A percentile compares a stretch with the other conserved stretches of the same genome.
Conservation (phyloP, 2,797 vertebrate species). For the Lerista edwardsae region DNA sequence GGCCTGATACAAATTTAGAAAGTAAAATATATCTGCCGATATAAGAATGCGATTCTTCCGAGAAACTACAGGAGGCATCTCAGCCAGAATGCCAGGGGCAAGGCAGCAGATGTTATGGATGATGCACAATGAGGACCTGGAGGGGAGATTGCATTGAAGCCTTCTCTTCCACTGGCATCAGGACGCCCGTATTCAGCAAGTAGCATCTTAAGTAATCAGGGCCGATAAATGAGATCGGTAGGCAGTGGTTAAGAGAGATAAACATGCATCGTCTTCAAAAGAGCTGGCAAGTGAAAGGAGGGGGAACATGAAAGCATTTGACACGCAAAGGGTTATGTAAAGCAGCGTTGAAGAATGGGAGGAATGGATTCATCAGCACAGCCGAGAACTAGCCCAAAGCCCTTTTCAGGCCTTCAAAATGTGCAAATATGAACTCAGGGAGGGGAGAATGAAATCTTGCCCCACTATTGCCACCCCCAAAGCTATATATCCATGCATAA, state of each 20-base stretch:
- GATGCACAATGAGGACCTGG: constrained; percentile 54
- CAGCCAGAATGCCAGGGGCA: constrained; percentile 62
- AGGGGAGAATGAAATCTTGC: no score
- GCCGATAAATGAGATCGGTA: constrained; percentile 60
- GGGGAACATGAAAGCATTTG: constrained; percentile 59
- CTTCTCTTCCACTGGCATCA: constrained; percentile 62
- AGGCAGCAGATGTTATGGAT: constrained; percentile 36
- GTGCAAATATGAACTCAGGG: background rate
- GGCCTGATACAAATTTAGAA: constrained; percentile 34
- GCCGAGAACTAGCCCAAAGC: constrained; percentile 30
- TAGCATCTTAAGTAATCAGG: constrained; percentile 68
- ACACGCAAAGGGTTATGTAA: constrained; percentile 41
- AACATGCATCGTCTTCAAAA: constrained; percentile 51
- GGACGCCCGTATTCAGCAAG: constrained; percentile 62
- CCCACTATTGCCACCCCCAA: no score
- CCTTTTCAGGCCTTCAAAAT: background rate
- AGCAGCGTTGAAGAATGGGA: constrained; percentile 44
- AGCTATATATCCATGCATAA: no score
- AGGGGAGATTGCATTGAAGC: constrained; percentile 59
- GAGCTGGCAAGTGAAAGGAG: constrained; percentile 52
- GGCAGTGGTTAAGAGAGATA: constrained; percentile 58
- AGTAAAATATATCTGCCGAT: constrained; percentile 54
- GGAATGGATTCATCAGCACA: constrained; percentile 55
- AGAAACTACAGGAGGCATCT: constrained; percentile 33
- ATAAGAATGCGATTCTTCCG: constrained; percentile 60